Percentiles rank a stretch among this genome's conserved stretches.
Evolutionary conservation across 2,888 invertebrate species (phyloP).

Genomic region (Drosophila fungiperda): DNA sequence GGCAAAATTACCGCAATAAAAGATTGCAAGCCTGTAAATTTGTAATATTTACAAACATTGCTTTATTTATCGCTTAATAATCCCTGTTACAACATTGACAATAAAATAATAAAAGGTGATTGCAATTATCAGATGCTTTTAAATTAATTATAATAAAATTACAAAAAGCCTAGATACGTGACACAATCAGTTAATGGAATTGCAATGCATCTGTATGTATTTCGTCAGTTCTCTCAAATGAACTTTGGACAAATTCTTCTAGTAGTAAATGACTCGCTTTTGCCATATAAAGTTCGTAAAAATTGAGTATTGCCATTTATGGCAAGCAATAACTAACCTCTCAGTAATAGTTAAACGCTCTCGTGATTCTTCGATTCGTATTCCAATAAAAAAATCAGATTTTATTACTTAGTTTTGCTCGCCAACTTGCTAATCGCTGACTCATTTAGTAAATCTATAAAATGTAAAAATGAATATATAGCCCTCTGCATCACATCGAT

Average conservation of each 20-base stretch:
- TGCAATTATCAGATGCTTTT: constrained; percentile 10
- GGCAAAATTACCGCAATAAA: not conserved
- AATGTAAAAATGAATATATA: not conserved
- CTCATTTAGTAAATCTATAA: not conserved
- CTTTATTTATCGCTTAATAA: not conserved
- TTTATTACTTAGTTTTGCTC: not conserved
- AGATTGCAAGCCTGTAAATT: not conserved
- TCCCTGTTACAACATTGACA: not conserved
- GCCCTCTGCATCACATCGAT: not conserved
- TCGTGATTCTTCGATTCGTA: not conserved
- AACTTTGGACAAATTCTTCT: not conserved
- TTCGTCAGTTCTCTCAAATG: not conserved
- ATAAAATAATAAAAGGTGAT: constrained; percentile 12
- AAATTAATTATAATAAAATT: not conserved
- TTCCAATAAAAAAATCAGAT: constrained; percentile 5
- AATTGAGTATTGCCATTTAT: not conserved
- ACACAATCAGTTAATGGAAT: constrained; percentile 3
- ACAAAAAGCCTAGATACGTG: constrained; percentile 1
- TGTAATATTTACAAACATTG: not conserved
- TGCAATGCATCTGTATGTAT: not conserved
- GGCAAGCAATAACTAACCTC: constrained; percentile 4
- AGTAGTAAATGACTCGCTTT: not conserved
- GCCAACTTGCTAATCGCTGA: constrained; percentile 5
- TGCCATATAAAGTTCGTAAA: not conserved
- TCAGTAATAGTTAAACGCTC: not conserved